Conservation (phyloP, 23 tunicate genomes). For the Halocynthia aurantium region DNA sequence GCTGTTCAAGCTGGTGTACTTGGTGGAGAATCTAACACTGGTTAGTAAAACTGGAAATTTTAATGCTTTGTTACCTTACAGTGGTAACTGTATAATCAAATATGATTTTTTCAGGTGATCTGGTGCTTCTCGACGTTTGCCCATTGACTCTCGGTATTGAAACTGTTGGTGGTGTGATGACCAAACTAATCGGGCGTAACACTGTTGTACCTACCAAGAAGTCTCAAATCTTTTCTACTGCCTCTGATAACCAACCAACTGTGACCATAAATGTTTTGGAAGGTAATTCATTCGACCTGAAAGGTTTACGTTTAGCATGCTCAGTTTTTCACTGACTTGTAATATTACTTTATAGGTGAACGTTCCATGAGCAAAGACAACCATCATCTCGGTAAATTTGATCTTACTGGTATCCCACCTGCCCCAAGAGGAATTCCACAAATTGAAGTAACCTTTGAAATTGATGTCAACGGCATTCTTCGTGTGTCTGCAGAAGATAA, state of each 20-base stretch:
- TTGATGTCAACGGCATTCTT: slow-evolving; percentile 95
- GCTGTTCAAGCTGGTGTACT: slow-evolving; percentile 98
- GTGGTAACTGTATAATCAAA: not conserved
- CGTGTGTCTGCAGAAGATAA: slow-evolving; percentile 97
- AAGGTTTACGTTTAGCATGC: not conserved
- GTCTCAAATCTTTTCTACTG: slow-evolving; percentile 96
- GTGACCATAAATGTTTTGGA: slow-evolving; percentile 95
- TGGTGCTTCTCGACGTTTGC: slow-evolving; percentile 89
- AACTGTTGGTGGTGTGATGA: slow-evolving; percentile 99
- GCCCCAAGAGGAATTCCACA: slow-evolving; percentile 98
- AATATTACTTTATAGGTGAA: slow-evolving; percentile 56
- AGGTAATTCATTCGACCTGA: slow-evolving; percentile 27
- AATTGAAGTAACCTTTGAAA: slow-evolving; percentile 96
- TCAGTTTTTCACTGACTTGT: not conserved
- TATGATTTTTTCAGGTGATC: slow-evolving; percentile 50
- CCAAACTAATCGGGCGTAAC: slow-evolving; percentile 90
- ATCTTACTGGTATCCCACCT: slow-evolving; percentile 95
- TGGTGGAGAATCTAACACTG: slow-evolving; percentile 90
- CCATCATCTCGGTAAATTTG: slow-evolving; percentile 95
- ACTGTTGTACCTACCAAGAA: slow-evolving; percentile 98
- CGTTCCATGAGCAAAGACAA: slow-evolving; percentile 96
- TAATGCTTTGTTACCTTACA: not conserved
- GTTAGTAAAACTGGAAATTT: slow-evolving; percentile 16
- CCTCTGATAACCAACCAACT: slow-evolving; percentile 96
- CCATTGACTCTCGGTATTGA: slow-evolving; percentile 98